phyloP scores from a whole-genome alignment of 2,888 invertebrate species.

The Epinotia nisella region DNA sequence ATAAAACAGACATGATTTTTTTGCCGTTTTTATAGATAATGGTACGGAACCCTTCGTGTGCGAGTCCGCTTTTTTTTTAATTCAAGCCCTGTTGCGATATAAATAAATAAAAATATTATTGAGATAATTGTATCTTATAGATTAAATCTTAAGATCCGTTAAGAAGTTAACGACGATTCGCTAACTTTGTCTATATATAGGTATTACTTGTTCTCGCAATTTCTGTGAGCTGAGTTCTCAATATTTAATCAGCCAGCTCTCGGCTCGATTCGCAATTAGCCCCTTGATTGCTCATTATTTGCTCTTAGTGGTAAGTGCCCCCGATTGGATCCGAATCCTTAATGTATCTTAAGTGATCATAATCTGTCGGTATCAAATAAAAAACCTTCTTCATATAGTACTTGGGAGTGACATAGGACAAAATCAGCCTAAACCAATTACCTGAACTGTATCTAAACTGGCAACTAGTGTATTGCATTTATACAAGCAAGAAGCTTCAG shows the following conservation, averaged over 20 bases:
- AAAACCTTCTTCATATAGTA: background rate
- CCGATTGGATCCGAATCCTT: slow-evolving; percentile 25
- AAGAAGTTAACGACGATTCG: background rate
- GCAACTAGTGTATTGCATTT: no score
- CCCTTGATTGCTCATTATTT: slow-evolving; percentile 43
- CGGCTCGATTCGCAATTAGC: slow-evolving; percentile 46
- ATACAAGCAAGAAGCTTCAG: no score
- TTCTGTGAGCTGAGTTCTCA: slow-evolving; percentile 59
- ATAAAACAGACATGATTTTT: no score
- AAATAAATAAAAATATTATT: no score
- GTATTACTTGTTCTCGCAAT: slow-evolving; percentile 61
- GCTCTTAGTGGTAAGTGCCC: slow-evolving; percentile 33
- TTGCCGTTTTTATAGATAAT: no score
- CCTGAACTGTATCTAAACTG: no score
- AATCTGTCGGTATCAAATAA: background rate
- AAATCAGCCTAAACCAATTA: no score
- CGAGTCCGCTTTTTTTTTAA: no score
- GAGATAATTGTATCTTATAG: background rate
- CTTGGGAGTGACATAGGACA: no score
- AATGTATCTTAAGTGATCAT: slow-evolving; percentile 20
- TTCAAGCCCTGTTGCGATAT: no score
- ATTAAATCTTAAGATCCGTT: background rate
- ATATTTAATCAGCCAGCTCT: slow-evolving; percentile 64
- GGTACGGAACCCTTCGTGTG: no score
- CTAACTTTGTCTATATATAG: slow-evolving; percentile 1